These are phyloP conservation scores for Nemurella pictetii DNA, from an alignment of 2,888 invertebrate genomes.

Conservation along the genomic window DNA sequence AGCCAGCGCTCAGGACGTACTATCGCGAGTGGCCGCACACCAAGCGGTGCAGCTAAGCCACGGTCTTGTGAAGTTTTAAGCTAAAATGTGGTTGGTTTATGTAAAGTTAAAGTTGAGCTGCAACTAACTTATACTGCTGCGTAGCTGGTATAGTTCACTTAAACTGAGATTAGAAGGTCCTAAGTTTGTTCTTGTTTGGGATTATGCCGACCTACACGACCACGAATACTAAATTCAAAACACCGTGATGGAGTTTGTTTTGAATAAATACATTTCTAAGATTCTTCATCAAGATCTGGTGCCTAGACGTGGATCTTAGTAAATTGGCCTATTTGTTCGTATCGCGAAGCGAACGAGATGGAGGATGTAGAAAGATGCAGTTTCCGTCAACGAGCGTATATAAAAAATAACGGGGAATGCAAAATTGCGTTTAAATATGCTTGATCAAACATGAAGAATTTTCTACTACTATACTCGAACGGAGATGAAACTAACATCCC, in stretches of 20 bases:
- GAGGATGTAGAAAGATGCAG: no score
- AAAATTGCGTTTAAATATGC: no score
- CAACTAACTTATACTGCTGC: conserved; percentile 7
- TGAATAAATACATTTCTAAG: neutral
- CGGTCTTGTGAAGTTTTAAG: conserved; percentile 20
- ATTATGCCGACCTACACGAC: conserved; percentile 4
- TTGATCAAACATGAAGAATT: no score
- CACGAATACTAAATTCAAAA: conserved; percentile 6
- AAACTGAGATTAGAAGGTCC: conserved; percentile 16
- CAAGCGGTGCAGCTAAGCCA: conserved; percentile 5
- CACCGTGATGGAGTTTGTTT: neutral
- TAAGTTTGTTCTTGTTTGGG: conserved; percentile 31
- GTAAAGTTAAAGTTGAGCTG: conserved; percentile 17
- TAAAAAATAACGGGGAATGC: no score
- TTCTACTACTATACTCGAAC: no score
- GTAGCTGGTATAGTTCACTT: neutral
- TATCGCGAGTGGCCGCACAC: neutral
- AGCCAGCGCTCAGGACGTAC: neutral
- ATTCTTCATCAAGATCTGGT: no score
- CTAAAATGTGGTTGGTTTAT: conserved; percentile 14
- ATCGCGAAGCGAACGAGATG: no score
- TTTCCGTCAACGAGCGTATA: no score
- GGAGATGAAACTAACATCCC: no score
- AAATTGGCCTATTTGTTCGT: no score
- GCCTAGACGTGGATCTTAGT: no score